Evolutionary conservation across 2,113 vertebrate species (phyloP), one percentile per base, ranked within the genome.

Genomic region (Lycocorax pyrrhopterus): DNA sequence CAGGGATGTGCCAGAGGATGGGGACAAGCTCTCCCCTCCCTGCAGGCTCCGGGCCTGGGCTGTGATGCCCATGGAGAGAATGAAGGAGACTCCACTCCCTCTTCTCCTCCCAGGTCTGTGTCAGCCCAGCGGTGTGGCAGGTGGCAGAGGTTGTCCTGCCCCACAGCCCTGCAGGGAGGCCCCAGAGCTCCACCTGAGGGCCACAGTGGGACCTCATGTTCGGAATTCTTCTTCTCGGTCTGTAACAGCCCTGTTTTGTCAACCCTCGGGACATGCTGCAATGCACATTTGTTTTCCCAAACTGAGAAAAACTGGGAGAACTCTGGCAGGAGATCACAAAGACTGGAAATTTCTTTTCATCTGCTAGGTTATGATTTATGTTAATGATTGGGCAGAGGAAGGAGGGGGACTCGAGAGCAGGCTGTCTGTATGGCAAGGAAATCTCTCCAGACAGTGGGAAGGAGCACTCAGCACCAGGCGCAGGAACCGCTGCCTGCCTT

Each of bases 321-420:
- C 92, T 84, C 93, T 97, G 92, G 96, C 94, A 96, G 92, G 92
- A 97, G 92, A 97, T 96, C 96, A 96, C 93, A 97, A 96, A 86
- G 94, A 21, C 83, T 95, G 85, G 93, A 93, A 94, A 94, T 96
- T 95, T 97, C 96, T 96, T 96, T 96, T 96, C 94, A 96, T 96
- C 94, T 93, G 80, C 96, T 95, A 93, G 92, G 96, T 96, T 97
- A 94, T 95, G 96, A 96, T 97, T 97, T 96, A 97, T 96, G 96
- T 93, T 96, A 94, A 95, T 89, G 92, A 94, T 84, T 92, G 94
- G 96, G 94, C 86, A 93, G 72, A 89, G 92, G 83, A 90, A 93
- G 93, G 90, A 94, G 88, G 94, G 94, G 93, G 66, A 89, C 86
- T 84, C 10, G 1, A 78, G 92, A 94, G 76, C 88, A 89, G 64